These are phyloP conservation scores for Rhamphomyia laevipes DNA, from an alignment of 2,888 invertebrate genomes.

Conservation along the genomic window DNA sequence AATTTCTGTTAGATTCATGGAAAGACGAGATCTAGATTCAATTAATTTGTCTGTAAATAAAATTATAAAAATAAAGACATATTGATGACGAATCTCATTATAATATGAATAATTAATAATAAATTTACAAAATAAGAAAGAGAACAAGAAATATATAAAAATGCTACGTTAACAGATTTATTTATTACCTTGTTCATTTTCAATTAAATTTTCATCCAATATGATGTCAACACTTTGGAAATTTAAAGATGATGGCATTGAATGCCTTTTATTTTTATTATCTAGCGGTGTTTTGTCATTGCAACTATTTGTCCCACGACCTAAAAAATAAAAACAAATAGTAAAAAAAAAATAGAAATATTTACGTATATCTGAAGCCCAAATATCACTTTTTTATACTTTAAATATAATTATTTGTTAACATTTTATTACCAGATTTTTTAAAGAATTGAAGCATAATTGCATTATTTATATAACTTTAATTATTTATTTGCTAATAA, in stretches of 20 bases:
- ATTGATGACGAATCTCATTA: too few relatives aligned
- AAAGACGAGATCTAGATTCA: constrained; percentile 43
- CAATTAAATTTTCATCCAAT: constrained; percentile 8
- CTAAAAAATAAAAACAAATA: constrained; percentile 6
- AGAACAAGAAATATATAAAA: too few relatives aligned
- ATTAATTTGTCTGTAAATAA: too few relatives aligned
- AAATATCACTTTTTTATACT: too few relatives aligned
- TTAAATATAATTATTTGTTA: neutral
- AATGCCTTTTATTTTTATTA: constrained; percentile 6
- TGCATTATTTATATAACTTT: too few relatives aligned
- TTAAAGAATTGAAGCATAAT: constrained; percentile 12
- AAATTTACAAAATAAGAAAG: too few relatives aligned
- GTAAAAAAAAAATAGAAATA: too few relatives aligned
- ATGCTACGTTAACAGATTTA: too few relatives aligned
- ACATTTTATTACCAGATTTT: constrained; percentile 10
- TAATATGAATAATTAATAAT: too few relatives aligned
- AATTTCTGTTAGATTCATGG: constrained; percentile 62
- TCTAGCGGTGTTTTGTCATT: constrained; percentile 8
- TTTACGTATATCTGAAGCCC: too few relatives aligned
- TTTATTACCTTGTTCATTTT: neutral
- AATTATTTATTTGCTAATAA: too few relatives aligned
- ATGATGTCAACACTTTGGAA: neutral
- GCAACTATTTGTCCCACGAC: constrained; percentile 6
- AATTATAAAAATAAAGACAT: too few relatives aligned
- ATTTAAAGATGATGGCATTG: constrained; percentile 1